phyloP scores from a whole-genome alignment of 1,140 invertebrate genomes.

The Orussus abietinus region DNA sequence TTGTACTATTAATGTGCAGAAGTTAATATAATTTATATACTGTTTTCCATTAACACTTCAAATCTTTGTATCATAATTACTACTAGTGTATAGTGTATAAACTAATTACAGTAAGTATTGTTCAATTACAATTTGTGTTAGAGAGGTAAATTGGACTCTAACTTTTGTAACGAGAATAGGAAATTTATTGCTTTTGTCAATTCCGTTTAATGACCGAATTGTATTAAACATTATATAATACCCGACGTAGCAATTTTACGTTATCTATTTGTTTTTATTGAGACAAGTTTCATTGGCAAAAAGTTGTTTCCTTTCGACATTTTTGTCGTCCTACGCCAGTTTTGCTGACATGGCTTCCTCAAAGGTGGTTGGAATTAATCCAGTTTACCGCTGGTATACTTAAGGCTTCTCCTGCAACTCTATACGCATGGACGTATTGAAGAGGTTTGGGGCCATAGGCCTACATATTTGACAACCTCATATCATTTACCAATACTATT shows the following conservation, averaged over 20 bases:
- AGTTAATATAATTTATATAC: too few species aligned
- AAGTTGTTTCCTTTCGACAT: conserved; percentile 14
- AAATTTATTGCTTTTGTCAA: not conserved
- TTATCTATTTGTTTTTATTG: too few species aligned
- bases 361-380: conserved; percentile 48
- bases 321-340: conserved; percentile 35
- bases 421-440: conserved; percentile 16
- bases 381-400: conserved; percentile 48
- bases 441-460: not conserved
- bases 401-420: conserved; percentile 51
- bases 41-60: too few species aligned
- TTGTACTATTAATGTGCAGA: too few species aligned
- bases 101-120: too few species aligned
- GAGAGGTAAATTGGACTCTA: conserved; percentile 9
- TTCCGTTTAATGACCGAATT: conserved; percentile 9
- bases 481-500: too few species aligned
- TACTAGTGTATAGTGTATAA: too few species aligned
- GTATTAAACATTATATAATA: conserved; percentile 17
- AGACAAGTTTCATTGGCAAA: conserved; percentile 17
- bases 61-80: too few species aligned
- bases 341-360: conserved; percentile 46
- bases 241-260: too few species aligned
- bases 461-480: too few species aligned
- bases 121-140: too few species aligned
- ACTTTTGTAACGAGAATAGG: conserved; percentile 3